Conservation (phyloP, 2,888 invertebrate species). For the Chymomyza procnemis region DNA sequence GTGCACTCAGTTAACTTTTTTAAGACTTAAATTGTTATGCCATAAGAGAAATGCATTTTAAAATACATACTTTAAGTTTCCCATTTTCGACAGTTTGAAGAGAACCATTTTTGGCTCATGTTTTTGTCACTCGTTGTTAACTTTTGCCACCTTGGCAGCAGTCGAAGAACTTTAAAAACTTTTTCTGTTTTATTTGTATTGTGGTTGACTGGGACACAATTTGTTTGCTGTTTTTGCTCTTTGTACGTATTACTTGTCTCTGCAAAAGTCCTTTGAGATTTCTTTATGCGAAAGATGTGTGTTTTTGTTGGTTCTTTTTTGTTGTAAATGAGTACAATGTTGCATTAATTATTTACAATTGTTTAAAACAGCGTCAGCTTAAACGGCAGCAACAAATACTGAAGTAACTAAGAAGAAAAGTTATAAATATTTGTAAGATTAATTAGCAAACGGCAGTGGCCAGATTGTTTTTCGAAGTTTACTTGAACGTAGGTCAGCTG, state of each 20-base stretch:
- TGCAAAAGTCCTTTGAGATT: not conserved
- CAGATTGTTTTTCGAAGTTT: constrained; percentile 23
- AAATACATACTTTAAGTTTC: too few species aligned
- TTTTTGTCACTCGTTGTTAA: not conserved
- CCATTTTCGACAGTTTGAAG: too few species aligned
- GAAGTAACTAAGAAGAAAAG: constrained; percentile 51
- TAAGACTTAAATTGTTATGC: not conserved
- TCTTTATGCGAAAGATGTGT: not conserved
- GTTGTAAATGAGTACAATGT: constrained; percentile 64
- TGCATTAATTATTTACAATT: constrained; percentile 72
- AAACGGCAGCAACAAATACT: constrained; percentile 14
- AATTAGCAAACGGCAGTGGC: constrained; percentile 59
- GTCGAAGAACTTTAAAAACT: not conserved
- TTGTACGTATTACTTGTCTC: not conserved
- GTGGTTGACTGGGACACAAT: not conserved
- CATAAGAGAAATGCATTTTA: too few species aligned
- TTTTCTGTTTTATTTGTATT: not conserved
- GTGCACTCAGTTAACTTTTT: not conserved
- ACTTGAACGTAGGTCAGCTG: not conserved
- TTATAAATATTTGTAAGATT: constrained; percentile 66
- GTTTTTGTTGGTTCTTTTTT: constrained; percentile 38
- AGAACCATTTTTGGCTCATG: not conserved
- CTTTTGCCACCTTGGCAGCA: not conserved
- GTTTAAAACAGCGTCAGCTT: constrained; percentile 37
- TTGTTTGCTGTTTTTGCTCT: not conserved